Evolutionary conservation across 1,140 invertebrate genomes (phyloP), one percentile per base, ranked within the genome.

Genomic region (Berghia stephanieae): DNA sequence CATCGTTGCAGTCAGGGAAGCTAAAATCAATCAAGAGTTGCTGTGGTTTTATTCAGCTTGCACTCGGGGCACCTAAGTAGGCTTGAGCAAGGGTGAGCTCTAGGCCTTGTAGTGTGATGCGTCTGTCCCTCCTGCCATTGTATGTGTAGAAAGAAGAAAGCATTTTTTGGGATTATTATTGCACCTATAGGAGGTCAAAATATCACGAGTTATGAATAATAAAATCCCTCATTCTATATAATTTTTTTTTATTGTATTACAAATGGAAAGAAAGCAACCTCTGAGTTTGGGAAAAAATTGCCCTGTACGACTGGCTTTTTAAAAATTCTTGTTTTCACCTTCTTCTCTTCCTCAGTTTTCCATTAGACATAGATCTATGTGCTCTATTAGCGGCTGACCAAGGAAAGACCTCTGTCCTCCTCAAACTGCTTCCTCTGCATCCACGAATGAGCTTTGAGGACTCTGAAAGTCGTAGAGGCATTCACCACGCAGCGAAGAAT

Each of bases 401-500:
- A 34, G 74, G 74, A 21, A 68, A 68, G 13, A 5, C n/a, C 2
- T 18, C 31, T 43, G 74, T 68, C 16, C 63, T 76, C 6, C 10
- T 63, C 42, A 76, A 68, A 44, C 34, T 76, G 36, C 43, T 76
- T 1, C 2, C 57, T 31, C 74, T 76, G 8, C 21, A 68, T 21
- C 74, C 60, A 42, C 57, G 74, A 2, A 67, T 76, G 74, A 68
- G 60, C 24, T 68, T 49, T 43, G 57, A 18, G 27, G 74, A 76
- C 40, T 10, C 4, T 2, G 21, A 2, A 10, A 42, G 38, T n/a
- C 27, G 74, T 24, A 40, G 74, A n/a, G 74, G 60, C 63, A 76
- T 76, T 1, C 74, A 76, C 63, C 68, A 76, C 38, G 74, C 74
- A 18, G 74, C 74, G 24, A 76, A 49, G 40, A 76, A 76, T 38